Evolutionary conservation across 2,888 invertebrate genomes (phyloP), one percentile per base, ranked within the genome.

Genomic region (Papilio demoleus): DNA sequence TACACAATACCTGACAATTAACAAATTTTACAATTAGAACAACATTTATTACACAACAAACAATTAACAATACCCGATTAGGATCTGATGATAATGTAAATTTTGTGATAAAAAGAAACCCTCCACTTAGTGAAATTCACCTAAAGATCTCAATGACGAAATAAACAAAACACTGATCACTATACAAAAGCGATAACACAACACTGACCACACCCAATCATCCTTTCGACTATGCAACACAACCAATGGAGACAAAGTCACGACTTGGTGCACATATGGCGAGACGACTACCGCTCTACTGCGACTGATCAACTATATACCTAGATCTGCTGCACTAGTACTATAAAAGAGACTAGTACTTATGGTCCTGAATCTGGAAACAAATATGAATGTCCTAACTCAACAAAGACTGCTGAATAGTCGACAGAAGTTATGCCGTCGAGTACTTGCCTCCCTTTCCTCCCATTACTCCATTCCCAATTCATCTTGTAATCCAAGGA

Each of bases 281-380:
- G 63, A 76, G 76, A 65, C 70, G 85, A 24, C 69, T 79, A n/a
- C n/a, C n/a, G n/a, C n/a, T n/a, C n/a, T n/a, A n/a, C n/a, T 12
- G 82, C 79, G 71, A 83, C 86, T 73, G 90, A 92, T 91, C 92
- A 36, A 92, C 92, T 0, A 79, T 83, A 58, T 92, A 92, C 74
- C 82, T 92, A 82, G 91, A 92, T 79, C 80, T 90, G 71, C 92
- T n/a, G n/a, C n/a, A n/a, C 92, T 45, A 86, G 84, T 74, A 79
- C 82, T 58, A 79, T 83, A 59, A 85, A 85, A 67, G 81, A 84
- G 64, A 84, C 86, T 0, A 77, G 84, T 74, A 77, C 78, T 65
- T 88, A n/a, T n/a, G n/a, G 90, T 74, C 78, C 90, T 70, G 81
- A 88, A 67, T 80, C 80, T n/a, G 58, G 92, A 92, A 77, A 88